A percentile compares a stretch with the other conserved stretches of the same genome.
Conservation (phyloP, 2,888 invertebrate species). For the Dexiosoma caninum region DNA sequence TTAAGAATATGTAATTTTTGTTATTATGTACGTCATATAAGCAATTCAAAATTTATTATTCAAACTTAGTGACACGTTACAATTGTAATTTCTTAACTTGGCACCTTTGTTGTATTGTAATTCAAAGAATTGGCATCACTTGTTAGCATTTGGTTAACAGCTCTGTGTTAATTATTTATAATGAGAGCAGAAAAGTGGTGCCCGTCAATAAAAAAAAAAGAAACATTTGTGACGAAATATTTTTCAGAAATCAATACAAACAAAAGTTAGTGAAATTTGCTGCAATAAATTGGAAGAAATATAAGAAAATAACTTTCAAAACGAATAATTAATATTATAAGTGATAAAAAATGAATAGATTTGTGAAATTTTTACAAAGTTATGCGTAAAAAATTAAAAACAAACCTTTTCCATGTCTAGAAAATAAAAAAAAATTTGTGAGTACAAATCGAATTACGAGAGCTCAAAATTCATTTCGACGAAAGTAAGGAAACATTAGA, state of each 20-base stretch:
- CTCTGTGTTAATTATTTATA: constrained; percentile 41
- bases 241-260: constrained; percentile 10
- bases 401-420: constrained; percentile 25
- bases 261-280: neutral
- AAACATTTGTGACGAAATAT: constrained; percentile 51
- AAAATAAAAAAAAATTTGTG: constrained; percentile 45
- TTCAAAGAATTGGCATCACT: constrained; percentile 18
- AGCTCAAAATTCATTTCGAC: neutral
- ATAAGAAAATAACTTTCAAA: neutral
- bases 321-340: too few relatives aligned
- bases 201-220: constrained; percentile 44
- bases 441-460: neutral
- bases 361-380: neutral
- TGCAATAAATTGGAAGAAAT: neutral
- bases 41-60: too few relatives aligned
- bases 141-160: neutral
- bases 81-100: neutral
- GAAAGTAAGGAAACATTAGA: neutral
- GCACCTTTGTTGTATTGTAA: neutral
- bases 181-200: constrained; percentile 27
- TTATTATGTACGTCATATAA: too few relatives aligned
- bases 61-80: neutral
- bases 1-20: too few relatives aligned
- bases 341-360: neutral
- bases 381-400: neutral